Evolutionary conservation across 2,797 vertebrate genomes (phyloP).

Genomic region (Myotis myotis): DNA sequence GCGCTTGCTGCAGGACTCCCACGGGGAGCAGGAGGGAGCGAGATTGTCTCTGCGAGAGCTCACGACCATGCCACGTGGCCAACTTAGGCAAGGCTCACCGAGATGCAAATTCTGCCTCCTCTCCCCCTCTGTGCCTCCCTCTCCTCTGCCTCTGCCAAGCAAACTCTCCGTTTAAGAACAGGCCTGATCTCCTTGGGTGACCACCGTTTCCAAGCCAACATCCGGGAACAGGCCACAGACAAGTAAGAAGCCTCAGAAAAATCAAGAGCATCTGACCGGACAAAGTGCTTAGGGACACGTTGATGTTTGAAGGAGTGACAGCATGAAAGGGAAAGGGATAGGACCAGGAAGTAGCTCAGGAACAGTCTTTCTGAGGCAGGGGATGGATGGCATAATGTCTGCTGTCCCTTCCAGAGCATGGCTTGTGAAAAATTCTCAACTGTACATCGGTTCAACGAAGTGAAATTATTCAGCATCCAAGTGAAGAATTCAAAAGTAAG

Average conservation of each 20-base stretch:
- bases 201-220: neutral
- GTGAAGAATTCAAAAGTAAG: neutral
- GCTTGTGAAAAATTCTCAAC: neutral
- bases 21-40: neutral
- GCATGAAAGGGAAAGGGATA: neutral
- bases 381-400: neutral
- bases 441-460: neutral
- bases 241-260: neutral
- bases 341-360: neutral
- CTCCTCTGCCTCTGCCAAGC: neutral
- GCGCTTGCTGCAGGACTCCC: neutral
- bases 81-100: neutral
- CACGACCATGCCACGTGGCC: neutral
- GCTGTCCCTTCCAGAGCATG: neutral
- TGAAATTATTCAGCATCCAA: neutral
- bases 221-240: neutral
- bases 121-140: neutral
- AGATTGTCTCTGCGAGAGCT: constrained; percentile 12
- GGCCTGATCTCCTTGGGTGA: neutral
- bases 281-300: neutral
- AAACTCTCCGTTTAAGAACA: neutral
- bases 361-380: neutral
- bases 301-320: neutral
- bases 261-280: neutral
- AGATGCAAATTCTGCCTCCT: neutral